phyloP scores from a whole-genome alignment of 1,140 invertebrate species.

The Sycophaga agraensis region DNA sequence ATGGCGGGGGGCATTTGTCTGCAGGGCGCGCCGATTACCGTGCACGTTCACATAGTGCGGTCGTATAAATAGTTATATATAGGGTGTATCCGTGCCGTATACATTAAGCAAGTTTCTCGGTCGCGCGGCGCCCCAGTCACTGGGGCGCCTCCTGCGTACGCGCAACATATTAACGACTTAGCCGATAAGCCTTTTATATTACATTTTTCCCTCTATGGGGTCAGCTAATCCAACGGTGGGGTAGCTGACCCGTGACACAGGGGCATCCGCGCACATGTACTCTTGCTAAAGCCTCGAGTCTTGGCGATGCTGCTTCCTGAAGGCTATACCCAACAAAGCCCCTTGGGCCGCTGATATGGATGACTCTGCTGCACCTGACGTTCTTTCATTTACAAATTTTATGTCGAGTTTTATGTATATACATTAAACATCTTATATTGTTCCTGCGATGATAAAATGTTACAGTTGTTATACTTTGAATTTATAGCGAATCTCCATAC shows the following conservation, averaged over 20 bases:
- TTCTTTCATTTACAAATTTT: no score
- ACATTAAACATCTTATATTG: no score
- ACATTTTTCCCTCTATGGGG: constrained; percentile 60
- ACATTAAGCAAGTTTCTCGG: constrained; percentile 1
- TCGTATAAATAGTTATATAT: constrained; percentile 16
- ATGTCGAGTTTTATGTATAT: no score
- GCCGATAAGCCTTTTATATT: constrained; percentile 60
- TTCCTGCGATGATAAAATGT: no score
- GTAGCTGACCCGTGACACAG: constrained; percentile 24
- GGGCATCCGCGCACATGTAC: not conserved
- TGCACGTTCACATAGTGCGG: no score
- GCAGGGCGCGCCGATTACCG: not conserved
- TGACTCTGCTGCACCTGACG: no score
- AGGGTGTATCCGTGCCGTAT: constrained; percentile 7
- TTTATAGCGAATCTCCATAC: no score
- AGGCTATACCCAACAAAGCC: not conserved
- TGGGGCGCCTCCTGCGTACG: constrained; percentile 19
- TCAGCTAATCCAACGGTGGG: constrained; percentile 55
- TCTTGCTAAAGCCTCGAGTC: no score
- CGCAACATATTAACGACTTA: constrained; percentile 61
- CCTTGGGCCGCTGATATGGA: no score
- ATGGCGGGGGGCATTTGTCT: constrained; percentile 11
- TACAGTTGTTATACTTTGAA: no score
- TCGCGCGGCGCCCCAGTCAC: not conserved
- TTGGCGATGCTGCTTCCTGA: not conserved